Percentiles rank a stretch among this genome's conserved stretches.
Evolutionary conservation across 2,888 invertebrate genomes (phyloP).

Genomic region (Campopleginae sp.): DNA sequence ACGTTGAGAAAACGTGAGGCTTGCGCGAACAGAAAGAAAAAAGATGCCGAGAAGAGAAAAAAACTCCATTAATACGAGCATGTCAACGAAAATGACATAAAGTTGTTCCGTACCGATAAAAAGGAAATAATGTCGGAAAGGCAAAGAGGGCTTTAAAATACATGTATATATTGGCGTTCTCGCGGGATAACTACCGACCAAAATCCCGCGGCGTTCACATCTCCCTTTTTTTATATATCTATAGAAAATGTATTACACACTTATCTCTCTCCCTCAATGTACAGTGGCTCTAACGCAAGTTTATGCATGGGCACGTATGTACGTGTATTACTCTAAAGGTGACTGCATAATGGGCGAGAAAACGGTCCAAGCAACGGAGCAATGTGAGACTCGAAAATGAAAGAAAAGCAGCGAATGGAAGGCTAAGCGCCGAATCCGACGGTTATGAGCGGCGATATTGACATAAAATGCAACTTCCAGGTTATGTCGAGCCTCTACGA

Average conservation of each 20-base stretch:
- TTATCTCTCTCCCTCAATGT: slow-evolving; percentile 16
- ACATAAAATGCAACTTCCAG: neutral
- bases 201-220: slow-evolving; percentile 57
- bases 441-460: too few relatives aligned
- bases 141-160: slow-evolving; percentile 33
- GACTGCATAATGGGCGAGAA: slow-evolving; percentile 1
- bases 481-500: neutral
- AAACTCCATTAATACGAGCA: slow-evolving; percentile 12
- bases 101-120: slow-evolving; percentile 16
- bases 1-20: slow-evolving; percentile 52
- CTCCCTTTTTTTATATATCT: slow-evolving; percentile 38
- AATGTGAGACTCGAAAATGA: neutral
- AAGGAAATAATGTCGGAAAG: slow-evolving; percentile 39
- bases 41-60: neutral
- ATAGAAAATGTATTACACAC: slow-evolving; percentile 33
- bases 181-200: slow-evolving; percentile 39
- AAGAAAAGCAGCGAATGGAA: neutral
- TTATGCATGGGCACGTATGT: slow-evolving; percentile 9
- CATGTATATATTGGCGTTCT: slow-evolving; percentile 20
- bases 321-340: neutral
- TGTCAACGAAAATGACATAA: slow-evolving; percentile 27
- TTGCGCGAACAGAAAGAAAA: slow-evolving; percentile 20
- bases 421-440: too few relatives aligned
- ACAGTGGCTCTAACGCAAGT: slow-evolving; percentile 25
- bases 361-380: neutral